Base-by-base conservation (phyloP, 2,797 vertebrate genomes). In the Xenopus petersii region DNA sequence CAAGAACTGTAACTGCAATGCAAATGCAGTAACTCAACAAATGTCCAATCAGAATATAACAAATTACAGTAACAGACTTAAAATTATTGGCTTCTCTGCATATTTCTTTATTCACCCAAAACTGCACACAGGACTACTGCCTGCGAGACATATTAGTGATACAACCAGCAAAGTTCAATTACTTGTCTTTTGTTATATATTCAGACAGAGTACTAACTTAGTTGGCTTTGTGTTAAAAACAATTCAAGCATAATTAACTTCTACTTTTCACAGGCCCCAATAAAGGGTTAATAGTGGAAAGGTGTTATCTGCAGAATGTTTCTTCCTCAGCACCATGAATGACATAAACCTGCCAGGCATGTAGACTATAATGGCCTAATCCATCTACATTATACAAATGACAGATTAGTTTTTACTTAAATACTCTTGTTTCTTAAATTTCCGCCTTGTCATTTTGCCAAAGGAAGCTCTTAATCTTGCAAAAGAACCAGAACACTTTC, bases 401-500 rank as follows among this genome's bases (percentile, higher is more conserved):
- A 84, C 82, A 89, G 85, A 89, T 84, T 84, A 89, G 84, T 83
- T 82, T 84, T 77, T 89, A 84, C 72, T 87, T 87, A 90, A 90
- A 91, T 65, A 86, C 83, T 83, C 79, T 81, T 86, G 81, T 89
- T 89, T 85, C 86, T 85, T 81, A 83, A 79, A 89, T 84, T 86
- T 88, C 80, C 77, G 88, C 85, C 88, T 87, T 87, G 88, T 89
- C 88, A 85, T 82, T 75, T 81, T 84, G 88, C 87, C 83, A 83
- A 79, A 80, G 70, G 87, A 91, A 91, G 87, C 88, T 87, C 82
- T 91, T 89, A 88, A 91, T 90, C 90, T 89, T 21, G 72, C 84
- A 81, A 84, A 86, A 88, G 81, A 85, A 81, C 80, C 81, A 55
- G 86, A 87, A 87, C 87, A 84, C 73, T 82, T 76, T 82, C 71